Evolutionary conservation across 2,113 vertebrate species (phyloP).

Genomic region (Halcyon malimbica): DNA sequence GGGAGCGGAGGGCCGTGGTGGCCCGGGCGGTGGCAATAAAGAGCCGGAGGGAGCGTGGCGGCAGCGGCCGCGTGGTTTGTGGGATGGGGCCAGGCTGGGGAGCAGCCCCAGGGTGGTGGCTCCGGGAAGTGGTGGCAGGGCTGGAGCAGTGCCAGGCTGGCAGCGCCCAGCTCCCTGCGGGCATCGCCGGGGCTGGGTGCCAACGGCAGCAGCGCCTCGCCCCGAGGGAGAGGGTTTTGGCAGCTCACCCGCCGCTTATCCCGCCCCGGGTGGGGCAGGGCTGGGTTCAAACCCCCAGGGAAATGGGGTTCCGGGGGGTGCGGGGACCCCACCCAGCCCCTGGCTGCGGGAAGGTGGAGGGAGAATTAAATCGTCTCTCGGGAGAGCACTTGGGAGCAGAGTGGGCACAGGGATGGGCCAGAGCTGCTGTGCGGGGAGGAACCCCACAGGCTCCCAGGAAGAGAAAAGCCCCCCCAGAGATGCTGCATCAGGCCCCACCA

Average conservation of each 20-base stretch:
- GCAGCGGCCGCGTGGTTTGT: neutral
- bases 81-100: rapidly evolving
- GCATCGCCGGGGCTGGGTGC: neutral
- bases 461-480: neutral
- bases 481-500: neutral
- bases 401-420: neutral
- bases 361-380: neutral
- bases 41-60: neutral
- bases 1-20: conserved; percentile 62
- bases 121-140: neutral
- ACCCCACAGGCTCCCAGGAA: neutral
- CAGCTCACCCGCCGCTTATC: neutral
- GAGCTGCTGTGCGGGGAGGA: rapidly evolving
- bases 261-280: rapidly evolving
- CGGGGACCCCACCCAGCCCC: neutral
- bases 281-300: neutral
- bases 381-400: neutral
- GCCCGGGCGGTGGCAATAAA: neutral
- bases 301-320: rapidly evolving
- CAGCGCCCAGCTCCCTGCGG: rapidly evolving
- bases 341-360: rapidly evolving
- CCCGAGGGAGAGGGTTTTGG: neutral
- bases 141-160: rapidly evolving
- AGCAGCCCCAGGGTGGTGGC: too few species aligned
- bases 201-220: neutral